Evolutionary conservation across 2,888 invertebrate genomes (phyloP), one percentile per base, ranked within the genome.

Genomic region (Rhamphomyia laevipes): DNA sequence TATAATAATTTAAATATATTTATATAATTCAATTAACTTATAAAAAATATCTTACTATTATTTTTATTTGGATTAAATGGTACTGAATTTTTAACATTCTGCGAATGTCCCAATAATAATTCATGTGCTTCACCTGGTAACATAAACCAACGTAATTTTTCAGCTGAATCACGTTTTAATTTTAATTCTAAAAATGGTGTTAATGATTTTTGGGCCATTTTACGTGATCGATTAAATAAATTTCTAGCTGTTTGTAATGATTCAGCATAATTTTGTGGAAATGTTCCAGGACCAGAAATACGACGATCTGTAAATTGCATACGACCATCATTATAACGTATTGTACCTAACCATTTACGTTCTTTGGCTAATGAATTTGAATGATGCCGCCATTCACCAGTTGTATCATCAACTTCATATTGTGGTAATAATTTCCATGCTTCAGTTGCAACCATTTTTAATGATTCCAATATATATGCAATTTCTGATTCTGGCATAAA

Each of bases 351-450:
- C 77, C 89, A 91, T 65, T 86, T 87, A 44, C 87, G 77, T 59
- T 91, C 90, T 62, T 84, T 82, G 55, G 86, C 81, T 6, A 84
- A 77, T 44, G 82, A 77, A 64, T 88, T 86, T 0, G 84, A 80
- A 60, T 84, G 82, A 63, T 92, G 91, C 53, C 84, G 78, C 91
- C 92, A 93, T 66, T 91, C 90, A 0, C 88, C 92, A 0, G 89
- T 90, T 63, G 89, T 84, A 6, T 86, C 79, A 63, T 91, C 88
- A n/a, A 90, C 78, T 11, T 82, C 77, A 64, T 92, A 92, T 66
- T 90, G 86, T 0, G 92, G 92, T 47, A 93, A 67, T 40, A 93
- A 77, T 62, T 88, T 88, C 87, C 91, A 91, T 0, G 84, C 92
- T 72, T 90, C 84, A 4, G 86, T 83, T 1, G 91, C 89, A 0